Evolutionary conservation across 2,797 vertebrate genomes (phyloP).

Genomic region (Phrynocephalus guinanensis): DNA sequence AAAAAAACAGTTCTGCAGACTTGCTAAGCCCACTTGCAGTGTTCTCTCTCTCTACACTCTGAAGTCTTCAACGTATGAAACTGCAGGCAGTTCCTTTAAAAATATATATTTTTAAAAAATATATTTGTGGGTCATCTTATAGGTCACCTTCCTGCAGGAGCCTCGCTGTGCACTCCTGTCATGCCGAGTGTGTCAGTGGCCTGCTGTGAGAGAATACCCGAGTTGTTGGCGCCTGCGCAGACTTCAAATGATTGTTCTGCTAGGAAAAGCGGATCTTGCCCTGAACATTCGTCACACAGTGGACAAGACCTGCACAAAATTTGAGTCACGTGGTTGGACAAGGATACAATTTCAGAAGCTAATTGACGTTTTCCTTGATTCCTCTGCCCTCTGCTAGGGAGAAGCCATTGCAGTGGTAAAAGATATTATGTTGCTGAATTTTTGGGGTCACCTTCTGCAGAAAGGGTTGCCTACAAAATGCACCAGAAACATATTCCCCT

Average conservation of each 20-base stretch:
- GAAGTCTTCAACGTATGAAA: background rate
- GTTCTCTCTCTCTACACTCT: background rate
- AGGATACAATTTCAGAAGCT: background rate
- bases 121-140: conserved; percentile 39
- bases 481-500: background rate
- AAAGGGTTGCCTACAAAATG: background rate
- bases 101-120: background rate
- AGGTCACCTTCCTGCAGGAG: conserved; percentile 42
- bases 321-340: background rate
- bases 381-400: background rate
- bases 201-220: background rate
- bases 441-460: background rate
- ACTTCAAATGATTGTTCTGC: conserved; percentile 31
- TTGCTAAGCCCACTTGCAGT: background rate
- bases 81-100: background rate
- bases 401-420: background rate
- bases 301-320: conserved; percentile 9
- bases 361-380: background rate
- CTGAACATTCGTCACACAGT: background rate
- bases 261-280: background rate
- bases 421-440: background rate
- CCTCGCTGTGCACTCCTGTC: conserved; percentile 17
- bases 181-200: background rate
- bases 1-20: background rate
- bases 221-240: background rate